A percentile compares a stretch with the other conserved stretches of the same genome.
phyloP scores from a whole-genome alignment of 2,113 vertebrate species.

The Centrocercus urophasianus region DNA sequence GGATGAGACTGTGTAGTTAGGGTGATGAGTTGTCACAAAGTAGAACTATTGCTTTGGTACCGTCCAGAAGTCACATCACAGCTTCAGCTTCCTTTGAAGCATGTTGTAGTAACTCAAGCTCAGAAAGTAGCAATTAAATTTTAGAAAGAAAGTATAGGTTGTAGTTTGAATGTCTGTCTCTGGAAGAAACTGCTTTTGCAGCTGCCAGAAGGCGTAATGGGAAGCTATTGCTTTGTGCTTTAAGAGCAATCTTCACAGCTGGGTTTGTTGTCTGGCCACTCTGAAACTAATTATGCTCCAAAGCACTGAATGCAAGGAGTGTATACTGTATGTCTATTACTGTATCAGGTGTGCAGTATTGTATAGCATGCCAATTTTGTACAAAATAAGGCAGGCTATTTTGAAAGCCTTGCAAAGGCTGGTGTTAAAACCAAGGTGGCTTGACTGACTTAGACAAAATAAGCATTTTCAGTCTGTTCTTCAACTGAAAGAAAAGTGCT shows the following conservation, averaged over 20 bases:
- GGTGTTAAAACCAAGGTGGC: background rate
- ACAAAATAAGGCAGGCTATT: background rate
- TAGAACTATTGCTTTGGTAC: background rate
- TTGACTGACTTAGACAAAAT: background rate
- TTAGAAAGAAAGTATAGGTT: background rate
- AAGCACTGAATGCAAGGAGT: background rate
- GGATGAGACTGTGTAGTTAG: background rate
- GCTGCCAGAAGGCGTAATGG: background rate
- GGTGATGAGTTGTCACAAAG: background rate
- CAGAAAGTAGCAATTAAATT: background rate
- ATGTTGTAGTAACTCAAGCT: background rate
- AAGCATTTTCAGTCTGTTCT: background rate
- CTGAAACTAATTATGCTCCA: background rate
- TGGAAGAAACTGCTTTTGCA: background rate
- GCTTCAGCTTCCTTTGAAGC: background rate
- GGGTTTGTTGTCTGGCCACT: background rate
- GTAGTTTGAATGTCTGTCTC: background rate
- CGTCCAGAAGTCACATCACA: accelerated
- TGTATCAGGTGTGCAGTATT: background rate
- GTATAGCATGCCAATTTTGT: background rate
- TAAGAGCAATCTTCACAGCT: background rate
- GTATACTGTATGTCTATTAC: background rate
- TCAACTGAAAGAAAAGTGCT: background rate
- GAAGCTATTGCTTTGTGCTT: background rate
- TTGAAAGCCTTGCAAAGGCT: background rate